Percentiles rank a stretch among this genome's conserved stretches.
These are phyloP conservation scores for Halyomorpha halys DNA, from an alignment of 1,140 invertebrate genomes.

Conservation along the genomic window DNA sequence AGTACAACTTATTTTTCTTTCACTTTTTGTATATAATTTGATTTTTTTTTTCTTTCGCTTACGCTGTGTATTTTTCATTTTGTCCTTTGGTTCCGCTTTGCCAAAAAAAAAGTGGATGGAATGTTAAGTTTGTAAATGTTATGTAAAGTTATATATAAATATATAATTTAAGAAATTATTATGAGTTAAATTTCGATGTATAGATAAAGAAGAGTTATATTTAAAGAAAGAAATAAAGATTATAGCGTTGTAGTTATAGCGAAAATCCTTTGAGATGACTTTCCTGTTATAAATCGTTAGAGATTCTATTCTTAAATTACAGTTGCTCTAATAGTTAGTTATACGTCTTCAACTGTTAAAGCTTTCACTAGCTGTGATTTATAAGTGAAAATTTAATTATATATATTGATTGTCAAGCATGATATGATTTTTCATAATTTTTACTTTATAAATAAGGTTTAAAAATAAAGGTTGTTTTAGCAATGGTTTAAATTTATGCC, in stretches of 20 bases:
- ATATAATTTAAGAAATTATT: slow-evolving; percentile 7
- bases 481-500: no score
- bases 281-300: not conserved
- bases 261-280: not conserved
- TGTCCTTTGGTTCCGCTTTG: slow-evolving; percentile 1
- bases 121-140: not conserved
- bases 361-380: slow-evolving; percentile 4
- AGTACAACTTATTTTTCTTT: slow-evolving; percentile 13
- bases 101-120: slow-evolving; percentile 3
- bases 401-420: no score
- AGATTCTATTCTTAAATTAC: not conserved
- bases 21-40: slow-evolving; percentile 1
- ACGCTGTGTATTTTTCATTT: not conserved
- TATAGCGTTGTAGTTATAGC: not conserved
- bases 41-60: not conserved
- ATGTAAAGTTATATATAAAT: slow-evolving; percentile 6
- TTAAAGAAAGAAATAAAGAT: not conserved
- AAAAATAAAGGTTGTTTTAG: no score
- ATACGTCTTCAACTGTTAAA: not conserved
- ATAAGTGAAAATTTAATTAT: not conserved
- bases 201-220: not conserved
- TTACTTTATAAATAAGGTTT: no score
- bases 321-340: not conserved
- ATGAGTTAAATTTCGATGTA: not conserved
- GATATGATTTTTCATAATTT: no score